Evolutionary conservation across 53 echinoderm and acorn worm genomes (phyloP), one percentile per base, ranked within the genome.

Genomic region (Echinarachnius parma): DNA sequence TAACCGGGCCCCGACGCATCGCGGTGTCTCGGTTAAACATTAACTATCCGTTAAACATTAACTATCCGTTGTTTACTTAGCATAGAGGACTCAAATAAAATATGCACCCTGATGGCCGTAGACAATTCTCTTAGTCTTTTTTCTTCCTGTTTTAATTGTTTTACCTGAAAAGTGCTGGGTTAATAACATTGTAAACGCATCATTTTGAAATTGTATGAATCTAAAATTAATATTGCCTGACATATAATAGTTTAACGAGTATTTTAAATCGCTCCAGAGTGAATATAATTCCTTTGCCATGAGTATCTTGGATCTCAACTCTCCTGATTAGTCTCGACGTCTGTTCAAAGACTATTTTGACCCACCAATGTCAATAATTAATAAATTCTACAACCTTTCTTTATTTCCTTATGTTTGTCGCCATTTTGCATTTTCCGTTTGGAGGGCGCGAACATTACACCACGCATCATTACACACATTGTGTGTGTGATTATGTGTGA

Each of bases 341-440:
- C 67, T 49, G 31, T 0, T 18, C 21, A 20, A 39, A 31, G 67
- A n/a, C 67, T 67, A 66, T 29, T 31, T 31, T 32, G 67, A 67
- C 67, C 67, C 22, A 32, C 29, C 50, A 49, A 22, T 50, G 67
- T 67, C 67, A 67, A 67, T 67, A 67, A 67, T 67, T 67, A 67
- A 67, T 67, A 50, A 50, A 67, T 48, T 67, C 28, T 67, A 30
- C 67, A 48, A 49, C 67, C 50, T 67, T 67, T 67, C 31, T 19
- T 34, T 31, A 67, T 48, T 48, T 31, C 34, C 21, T 50, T 57
- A 9, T n/a, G 27, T 30, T 49, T 2, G 46, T 27, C 67, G 67
- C 67, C 67, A 67, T 67, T 49, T 67, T 67, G 48, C 27, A 48
- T 67, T 3, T 30, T 26, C 19, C 49, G 34, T 31, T 67, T 28